Conservation (phyloP, 2,888 invertebrate genomes). For the Argyra leucocephala region DNA sequence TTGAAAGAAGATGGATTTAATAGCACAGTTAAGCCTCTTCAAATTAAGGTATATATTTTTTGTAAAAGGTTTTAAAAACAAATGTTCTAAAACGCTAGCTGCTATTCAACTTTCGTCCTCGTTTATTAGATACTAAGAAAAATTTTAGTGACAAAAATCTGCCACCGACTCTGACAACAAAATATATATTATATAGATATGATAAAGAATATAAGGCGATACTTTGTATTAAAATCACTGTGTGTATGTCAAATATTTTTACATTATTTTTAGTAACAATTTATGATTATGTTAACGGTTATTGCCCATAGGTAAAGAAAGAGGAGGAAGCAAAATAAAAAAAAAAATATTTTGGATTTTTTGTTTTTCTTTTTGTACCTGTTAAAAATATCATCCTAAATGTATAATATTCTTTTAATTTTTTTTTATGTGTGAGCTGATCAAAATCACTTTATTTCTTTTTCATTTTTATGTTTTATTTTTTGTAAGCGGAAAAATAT, state of each 20-base stretch:
- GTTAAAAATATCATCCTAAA: not conserved
- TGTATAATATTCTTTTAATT: not conserved
- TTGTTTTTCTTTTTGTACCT: not conserved
- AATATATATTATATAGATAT: too few relatives aligned
- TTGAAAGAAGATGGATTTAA: too few relatives aligned
- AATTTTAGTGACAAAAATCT: too few relatives aligned
- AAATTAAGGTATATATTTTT: too few relatives aligned
- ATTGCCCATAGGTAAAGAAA: slow-evolving; percentile 12
- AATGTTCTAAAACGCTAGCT: too few relatives aligned
- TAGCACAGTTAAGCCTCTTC: too few relatives aligned
- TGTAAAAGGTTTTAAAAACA: too few relatives aligned
- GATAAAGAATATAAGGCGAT: too few relatives aligned
- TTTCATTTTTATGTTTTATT: not conserved
- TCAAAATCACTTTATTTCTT: not conserved
- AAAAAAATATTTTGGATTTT: too few relatives aligned
- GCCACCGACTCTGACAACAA: too few relatives aligned
- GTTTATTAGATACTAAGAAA: too few relatives aligned
- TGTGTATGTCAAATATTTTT: not conserved
- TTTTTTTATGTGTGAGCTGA: not conserved
- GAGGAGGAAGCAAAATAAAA: not conserved
- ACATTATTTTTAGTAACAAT: slow-evolving; percentile 10
- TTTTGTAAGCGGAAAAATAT: not conserved
- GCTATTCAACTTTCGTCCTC: too few relatives aligned
- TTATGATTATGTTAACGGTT: slow-evolving; percentile 18
- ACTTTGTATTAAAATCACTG: not conserved